Base-by-base conservation (phyloP, 2,113 vertebrate genomes). In the Chitala chitala region DNA sequence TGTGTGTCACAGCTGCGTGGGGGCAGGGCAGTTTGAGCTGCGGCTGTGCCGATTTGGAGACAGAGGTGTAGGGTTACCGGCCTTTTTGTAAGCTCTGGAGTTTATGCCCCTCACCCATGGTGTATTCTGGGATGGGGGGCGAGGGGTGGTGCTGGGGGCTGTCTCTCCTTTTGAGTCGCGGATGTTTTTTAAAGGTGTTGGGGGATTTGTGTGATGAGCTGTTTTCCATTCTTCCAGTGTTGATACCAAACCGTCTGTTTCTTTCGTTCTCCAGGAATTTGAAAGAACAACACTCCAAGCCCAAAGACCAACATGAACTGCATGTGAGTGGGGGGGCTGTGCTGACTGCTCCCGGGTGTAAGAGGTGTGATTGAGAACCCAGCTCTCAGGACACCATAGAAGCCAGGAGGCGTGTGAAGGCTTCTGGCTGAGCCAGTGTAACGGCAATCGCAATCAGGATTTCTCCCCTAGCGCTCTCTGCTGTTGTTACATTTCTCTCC, bases 61-160 rank as follows among this genome's bases (percentile, higher is more conserved):
- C 24, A 6, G 46, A 36, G 68, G 68, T 69, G n/a, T 69, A 51
- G 46, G 46, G 26, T 69, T 69, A 69, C 48, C 7, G 15, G 15
- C 29, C 66, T 69, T 15, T 69, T 22, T 51, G 26, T 33, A 26
- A 66, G 12, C 10, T 29, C 66, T 17, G 31, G 26, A 31, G 31
- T 2, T 20, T 20, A 2, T 17, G 12, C 26, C 42, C 42, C 13
- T 42, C 64, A 68, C 24, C n/a, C n/a, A n/a, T n/a, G n/a, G n/a
- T n/a, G n/a, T n/a, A n/a, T n/a, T n/a, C n/a, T n/a, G n/a, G n/a
- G n/a, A n/a, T n/a, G n/a, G n/a, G n/a, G n/a, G n/a, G n/a, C n/a
- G n/a, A n/a, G n/a, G n/a, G n/a, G n/a, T n/a, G n/a, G n/a, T n/a
- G n/a, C n/a, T n/a, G n/a, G n/a, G n/a, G n/a, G n/a, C n/a, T n/a